These are phyloP conservation scores for Chroicocephalus ridibundus DNA, from an alignment of 2,113 vertebrate genomes.

Conservation along the genomic window DNA sequence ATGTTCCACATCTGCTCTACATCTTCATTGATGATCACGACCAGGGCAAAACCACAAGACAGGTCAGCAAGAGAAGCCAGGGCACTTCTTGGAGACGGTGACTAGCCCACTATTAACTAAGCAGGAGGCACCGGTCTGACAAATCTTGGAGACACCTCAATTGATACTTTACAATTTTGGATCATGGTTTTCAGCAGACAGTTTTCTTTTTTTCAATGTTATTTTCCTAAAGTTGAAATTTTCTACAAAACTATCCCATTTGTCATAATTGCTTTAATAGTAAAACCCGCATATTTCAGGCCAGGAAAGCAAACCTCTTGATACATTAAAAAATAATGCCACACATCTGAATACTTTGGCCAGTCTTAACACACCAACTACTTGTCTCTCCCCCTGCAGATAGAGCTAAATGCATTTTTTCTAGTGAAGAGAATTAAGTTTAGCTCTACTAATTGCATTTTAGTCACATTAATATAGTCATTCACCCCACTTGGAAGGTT, in stretches of 20 bases:
- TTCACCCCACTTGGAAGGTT: neutral
- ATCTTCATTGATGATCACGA: neutral
- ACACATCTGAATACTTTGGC: neutral
- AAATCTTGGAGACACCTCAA: neutral
- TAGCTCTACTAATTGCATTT: conserved; percentile 1
- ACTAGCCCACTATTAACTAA: accelerated
- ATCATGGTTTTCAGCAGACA: neutral
- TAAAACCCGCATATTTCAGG: neutral
- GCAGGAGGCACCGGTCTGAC: neutral
- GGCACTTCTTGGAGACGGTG: neutral
- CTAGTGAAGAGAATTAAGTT: neutral
- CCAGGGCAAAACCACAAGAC: neutral
- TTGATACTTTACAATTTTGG: neutral
- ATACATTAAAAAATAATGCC: conserved; percentile 8
- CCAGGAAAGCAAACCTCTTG: neutral
- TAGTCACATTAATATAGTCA: neutral
- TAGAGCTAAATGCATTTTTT: neutral
- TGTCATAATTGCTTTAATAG: neutral
- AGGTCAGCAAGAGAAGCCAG: neutral
- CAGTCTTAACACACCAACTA: neutral
- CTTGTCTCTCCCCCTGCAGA: neutral
- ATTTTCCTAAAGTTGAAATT: neutral
- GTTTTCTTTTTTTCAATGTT: neutral
- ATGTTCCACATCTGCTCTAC: accelerated
- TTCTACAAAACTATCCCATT: neutral